Conservation (phyloP, 2,888 invertebrate species). For the Malachius bipustulatus region DNA sequence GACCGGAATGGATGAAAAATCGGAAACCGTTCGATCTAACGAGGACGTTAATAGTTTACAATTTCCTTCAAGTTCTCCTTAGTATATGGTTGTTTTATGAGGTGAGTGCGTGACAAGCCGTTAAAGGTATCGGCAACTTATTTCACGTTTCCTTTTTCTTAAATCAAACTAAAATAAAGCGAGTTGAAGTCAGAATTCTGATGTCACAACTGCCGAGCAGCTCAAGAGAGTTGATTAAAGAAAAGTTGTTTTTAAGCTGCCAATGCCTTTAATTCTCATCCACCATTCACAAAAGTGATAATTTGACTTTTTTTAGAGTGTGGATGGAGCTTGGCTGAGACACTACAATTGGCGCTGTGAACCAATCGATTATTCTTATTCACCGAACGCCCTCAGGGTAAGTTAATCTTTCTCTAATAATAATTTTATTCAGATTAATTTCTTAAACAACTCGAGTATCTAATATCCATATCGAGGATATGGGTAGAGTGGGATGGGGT, state of each 20-base stretch:
- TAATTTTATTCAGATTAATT: too few relatives aligned
- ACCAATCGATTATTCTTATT: slow-evolving; percentile 72
- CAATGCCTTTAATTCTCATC: slow-evolving; percentile 2
- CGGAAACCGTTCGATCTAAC: slow-evolving; percentile 73
- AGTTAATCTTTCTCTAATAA: too few relatives aligned
- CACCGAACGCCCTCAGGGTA: slow-evolving; percentile 70
- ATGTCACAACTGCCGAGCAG: too few relatives aligned
- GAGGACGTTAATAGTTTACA: slow-evolving; percentile 70
- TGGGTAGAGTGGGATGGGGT: too few relatives aligned
- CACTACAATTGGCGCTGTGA: slow-evolving; percentile 86
- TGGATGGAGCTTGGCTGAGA: slow-evolving; percentile 64
- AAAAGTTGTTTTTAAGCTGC: not conserved
- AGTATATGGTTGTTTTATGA: slow-evolving; percentile 72
- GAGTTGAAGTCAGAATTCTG: too few relatives aligned
- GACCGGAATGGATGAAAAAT: slow-evolving; percentile 79
- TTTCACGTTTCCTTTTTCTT: not conserved
- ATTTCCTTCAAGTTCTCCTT: slow-evolving; percentile 74
- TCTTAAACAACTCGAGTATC: too few relatives aligned
- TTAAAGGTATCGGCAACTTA: too few relatives aligned
- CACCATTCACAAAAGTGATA: not conserved
- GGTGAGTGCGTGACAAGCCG: too few relatives aligned
- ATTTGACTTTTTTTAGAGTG: slow-evolving; percentile 45
- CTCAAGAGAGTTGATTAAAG: too few relatives aligned
- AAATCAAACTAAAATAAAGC: too few relatives aligned
- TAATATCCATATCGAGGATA: too few relatives aligned